A percentile compares a stretch with the other conserved stretches of the same genome.
These are phyloP conservation scores for Empis stercorea DNA, from an alignment of 2,888 invertebrate genomes.

Conservation along the genomic window DNA sequence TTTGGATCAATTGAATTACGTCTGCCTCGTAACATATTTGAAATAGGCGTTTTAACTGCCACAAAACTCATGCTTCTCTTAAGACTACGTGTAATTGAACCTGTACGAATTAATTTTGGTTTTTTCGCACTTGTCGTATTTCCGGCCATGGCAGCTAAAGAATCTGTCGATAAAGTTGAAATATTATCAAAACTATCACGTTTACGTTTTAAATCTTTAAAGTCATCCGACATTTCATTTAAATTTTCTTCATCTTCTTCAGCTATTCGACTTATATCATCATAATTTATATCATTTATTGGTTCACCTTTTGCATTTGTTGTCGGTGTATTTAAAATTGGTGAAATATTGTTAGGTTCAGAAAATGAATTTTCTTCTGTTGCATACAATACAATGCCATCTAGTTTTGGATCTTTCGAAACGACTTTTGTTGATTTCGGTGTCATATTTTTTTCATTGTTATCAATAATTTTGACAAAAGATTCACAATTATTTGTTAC, in stretches of 20 bases:
- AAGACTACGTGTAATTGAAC: constrained; percentile 32
- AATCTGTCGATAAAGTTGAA: constrained; percentile 32
- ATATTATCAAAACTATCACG: constrained; percentile 32
- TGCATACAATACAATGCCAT: constrained; percentile 16
- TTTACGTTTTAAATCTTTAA: constrained; percentile 29
- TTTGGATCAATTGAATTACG: constrained; percentile 24
- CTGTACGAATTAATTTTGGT: constrained; percentile 33
- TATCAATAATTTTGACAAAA: no score
- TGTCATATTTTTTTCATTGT: constrained; percentile 12
- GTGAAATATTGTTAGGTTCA: constrained; percentile 25
- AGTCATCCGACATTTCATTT: constrained; percentile 28
- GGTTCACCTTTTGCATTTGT: not conserved
- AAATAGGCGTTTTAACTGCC: constrained; percentile 29
- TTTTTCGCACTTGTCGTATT: constrained; percentile 28
- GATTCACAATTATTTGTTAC: constrained; percentile 10
- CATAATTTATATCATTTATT: not conserved
- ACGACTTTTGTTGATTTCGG: constrained; percentile 14
- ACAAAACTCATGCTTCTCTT: constrained; percentile 35
- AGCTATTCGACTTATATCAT: constrained; percentile 15
- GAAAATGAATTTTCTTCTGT: constrained; percentile 20
- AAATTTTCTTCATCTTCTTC: constrained; percentile 36
- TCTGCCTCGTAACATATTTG: constrained; percentile 21
- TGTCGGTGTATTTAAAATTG: constrained; percentile 21
- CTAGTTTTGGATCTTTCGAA: constrained; percentile 10
- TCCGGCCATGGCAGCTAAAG: constrained; percentile 24